Percentiles rank a stretch among this genome's conserved stretches.
Conservation (phyloP, 2,888 invertebrate species). For the Theretra japonica region DNA sequence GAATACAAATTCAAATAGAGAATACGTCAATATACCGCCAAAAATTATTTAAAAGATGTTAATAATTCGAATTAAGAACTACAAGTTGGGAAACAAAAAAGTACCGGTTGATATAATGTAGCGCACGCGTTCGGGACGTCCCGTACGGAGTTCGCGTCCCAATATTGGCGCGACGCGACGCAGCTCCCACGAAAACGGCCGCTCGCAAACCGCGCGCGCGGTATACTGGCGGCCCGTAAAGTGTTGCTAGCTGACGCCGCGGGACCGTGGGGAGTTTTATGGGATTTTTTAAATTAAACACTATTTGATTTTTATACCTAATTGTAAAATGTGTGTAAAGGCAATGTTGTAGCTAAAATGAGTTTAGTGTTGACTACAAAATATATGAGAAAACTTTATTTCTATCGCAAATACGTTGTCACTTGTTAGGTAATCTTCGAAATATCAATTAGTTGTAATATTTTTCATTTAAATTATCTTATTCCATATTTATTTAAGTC, state of each 20-base stretch:
- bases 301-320: neutral
- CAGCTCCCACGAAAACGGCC: slow-evolving; percentile 58
- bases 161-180: slow-evolving; percentile 41
- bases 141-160: slow-evolving; percentile 51
- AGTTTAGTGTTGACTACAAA: no score
- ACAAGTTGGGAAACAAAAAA: slow-evolving; percentile 39
- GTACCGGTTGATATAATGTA: slow-evolving; percentile 33
- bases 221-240: slow-evolving; percentile 64
- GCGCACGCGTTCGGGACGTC: slow-evolving; percentile 37
- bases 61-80: slow-evolving; percentile 32
- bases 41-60: slow-evolving; percentile 30
- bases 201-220: slow-evolving; percentile 79
- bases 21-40: neutral
- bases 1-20: neutral
- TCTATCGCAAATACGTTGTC: no score
- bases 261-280: neutral
- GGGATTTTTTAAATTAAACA: neutral
- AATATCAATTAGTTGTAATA: no score
- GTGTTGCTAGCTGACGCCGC: slow-evolving; percentile 27
- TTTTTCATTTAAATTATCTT: no score
- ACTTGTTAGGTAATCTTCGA: no score
- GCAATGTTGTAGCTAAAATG: no score
- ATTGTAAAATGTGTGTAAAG: neutral
- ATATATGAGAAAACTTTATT: no score
- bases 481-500: no score